Conservation (phyloP, 2,888 invertebrate species). For the Carcina quercana region DNA sequence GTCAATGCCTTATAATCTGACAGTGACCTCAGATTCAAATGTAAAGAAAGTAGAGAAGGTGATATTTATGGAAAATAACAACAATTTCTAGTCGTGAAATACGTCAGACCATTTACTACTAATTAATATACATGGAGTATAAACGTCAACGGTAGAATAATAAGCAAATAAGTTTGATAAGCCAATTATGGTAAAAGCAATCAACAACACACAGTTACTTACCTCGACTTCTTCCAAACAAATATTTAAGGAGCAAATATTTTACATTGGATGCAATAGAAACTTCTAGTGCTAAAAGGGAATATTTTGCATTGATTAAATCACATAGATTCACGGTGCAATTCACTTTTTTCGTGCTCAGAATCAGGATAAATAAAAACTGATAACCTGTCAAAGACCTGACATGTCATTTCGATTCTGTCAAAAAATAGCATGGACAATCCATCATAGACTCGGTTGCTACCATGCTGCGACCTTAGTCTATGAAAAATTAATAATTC, state of each 20-base stretch:
- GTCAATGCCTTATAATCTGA: neutral
- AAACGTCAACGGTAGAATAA: constrained; percentile 1
- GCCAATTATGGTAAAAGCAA: constrained; percentile 11
- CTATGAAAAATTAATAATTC: no score
- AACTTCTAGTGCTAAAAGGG: no score
- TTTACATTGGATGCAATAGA: no score
- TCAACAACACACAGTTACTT: constrained; percentile 8
- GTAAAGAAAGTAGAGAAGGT: constrained; percentile 1
- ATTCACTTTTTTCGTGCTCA: constrained; percentile 10
- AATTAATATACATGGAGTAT: neutral
- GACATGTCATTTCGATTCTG: constrained; percentile 10
- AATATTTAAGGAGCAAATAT: no score
- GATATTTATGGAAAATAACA: neutral
- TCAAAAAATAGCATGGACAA: no score
- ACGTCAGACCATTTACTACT: neutral
- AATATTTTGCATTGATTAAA: no score
- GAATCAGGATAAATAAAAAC: constrained; percentile 9
- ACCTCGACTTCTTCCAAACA: neutral
- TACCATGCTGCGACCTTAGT: neutral
- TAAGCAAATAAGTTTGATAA: constrained; percentile 6
- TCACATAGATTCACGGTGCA: neutral
- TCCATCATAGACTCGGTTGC: no score
- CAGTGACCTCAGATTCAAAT: constrained; percentile 1
- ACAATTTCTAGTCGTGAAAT: neutral
- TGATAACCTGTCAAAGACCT: constrained; percentile 9